Base-by-base conservation (phyloP, 2,888 invertebrate genomes). In the Salticus scenicus region DNA sequence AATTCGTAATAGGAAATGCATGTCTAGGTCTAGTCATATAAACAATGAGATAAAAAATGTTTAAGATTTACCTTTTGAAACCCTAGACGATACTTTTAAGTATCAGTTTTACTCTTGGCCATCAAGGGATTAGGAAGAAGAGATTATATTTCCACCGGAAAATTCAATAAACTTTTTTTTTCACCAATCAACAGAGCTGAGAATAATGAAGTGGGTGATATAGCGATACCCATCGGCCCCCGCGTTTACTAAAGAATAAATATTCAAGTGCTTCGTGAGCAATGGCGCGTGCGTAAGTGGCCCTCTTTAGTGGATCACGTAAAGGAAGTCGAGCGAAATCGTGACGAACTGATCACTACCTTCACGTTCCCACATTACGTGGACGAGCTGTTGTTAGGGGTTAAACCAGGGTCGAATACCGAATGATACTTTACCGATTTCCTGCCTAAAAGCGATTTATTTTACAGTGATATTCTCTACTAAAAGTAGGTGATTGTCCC, bases 251-350 rank as follows among this genome's bases (percentile, higher is more conserved):
- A 14, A 2, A 17, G 42, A 47, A 17, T 47, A 10, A 47, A 17
- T 47, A 47, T 47, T 20, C 27, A 66, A 75, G 66, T 42, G 17
- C 42, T 42, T 75, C 75, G 75, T 75, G 42, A 75, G 30, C 75
- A 75, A 10, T 75, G 66, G 57, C 75, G 75, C 75, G 75, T 75
- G 75, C 66, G 70, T 24, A 70, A 41, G 37, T 70, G 41, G 70
- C 20, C n/a, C 17, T 28, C 17, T 41, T 8, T 37, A 31, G n/a
- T 17, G 27, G 30, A n/a, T 28, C 66, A 33, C 27, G 41, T 17
- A 27, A 30, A 30, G 66, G 20, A 33, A 28, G n/a, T 41, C 28
- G 20, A 24, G 28, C 57, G 37, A 30, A 75, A 30, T 75, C 75
- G 75, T 75, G 75, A 75, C 75, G 20, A 1, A 41, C 20, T 33